These are phyloP conservation scores for Pseudochirops corinnae DNA, from an alignment of 2,797 vertebrate genomes.

Conservation along the genomic window DNA sequence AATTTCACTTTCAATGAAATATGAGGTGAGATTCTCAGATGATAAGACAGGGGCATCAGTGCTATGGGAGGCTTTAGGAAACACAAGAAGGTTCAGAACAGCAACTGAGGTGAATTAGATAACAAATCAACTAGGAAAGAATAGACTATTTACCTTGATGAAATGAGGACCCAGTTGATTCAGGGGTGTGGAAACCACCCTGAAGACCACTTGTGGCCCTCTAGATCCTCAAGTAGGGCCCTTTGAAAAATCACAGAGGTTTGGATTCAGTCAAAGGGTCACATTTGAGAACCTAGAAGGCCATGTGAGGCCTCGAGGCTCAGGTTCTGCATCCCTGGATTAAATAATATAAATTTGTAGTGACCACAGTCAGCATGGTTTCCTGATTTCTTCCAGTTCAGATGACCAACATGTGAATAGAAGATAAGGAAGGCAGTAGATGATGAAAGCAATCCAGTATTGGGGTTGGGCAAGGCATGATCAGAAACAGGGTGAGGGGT, in stretches of 20 bases:
- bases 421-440: background rate
- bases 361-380: background rate
- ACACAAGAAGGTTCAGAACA: background rate
- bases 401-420: background rate
- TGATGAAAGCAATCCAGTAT: background rate
- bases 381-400: background rate
- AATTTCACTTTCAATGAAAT: background rate
- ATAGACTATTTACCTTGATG: background rate
- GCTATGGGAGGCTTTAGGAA: background rate
- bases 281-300: too few relatives aligned
- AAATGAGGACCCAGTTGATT: background rate
- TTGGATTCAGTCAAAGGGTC: too few relatives aligned
- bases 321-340: background rate
- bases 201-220: too few relatives aligned
- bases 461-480: background rate
- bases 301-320: too few relatives aligned
- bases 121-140: background rate
- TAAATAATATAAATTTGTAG: background rate
- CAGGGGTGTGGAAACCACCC: too few relatives aligned
- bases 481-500: background rate
- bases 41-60: background rate
- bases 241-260: too few relatives aligned
- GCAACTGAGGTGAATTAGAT: background rate
- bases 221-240: too few relatives aligned
- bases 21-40: background rate